phyloP scores from a whole-genome alignment of 1,140 invertebrate species.

The Glomeris maerens region DNA sequence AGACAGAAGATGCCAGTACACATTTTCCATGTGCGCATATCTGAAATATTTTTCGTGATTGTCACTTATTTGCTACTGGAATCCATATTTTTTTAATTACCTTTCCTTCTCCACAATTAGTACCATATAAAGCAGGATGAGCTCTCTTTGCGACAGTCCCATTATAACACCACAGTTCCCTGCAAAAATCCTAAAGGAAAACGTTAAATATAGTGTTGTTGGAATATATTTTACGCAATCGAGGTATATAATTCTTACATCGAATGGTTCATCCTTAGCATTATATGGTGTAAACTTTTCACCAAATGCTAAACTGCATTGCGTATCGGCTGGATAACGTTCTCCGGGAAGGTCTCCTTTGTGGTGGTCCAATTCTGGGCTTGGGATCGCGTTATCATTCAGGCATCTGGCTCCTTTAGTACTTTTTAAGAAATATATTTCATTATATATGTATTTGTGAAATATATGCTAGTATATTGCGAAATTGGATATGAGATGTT shows the following conservation, averaged over 20 bases:
- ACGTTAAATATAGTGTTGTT: background rate
- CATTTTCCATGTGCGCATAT: background rate
- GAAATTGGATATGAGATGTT: background rate
- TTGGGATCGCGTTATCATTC: background rate
- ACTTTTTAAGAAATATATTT: background rate
- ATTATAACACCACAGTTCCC: constrained; percentile 30
- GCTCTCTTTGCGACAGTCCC: constrained; percentile 28
- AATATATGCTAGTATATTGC: too few species aligned
- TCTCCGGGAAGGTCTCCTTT: background rate
- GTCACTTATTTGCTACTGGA: background rate
- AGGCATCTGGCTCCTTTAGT: background rate
- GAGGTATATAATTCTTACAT: background rate
- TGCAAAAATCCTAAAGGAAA: constrained; percentile 19
- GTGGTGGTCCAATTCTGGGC: background rate
- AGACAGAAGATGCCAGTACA: background rate
- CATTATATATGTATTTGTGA: background rate
- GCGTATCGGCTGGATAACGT: background rate
- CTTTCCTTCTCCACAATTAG: constrained; percentile 20
- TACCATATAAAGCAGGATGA: constrained; percentile 32
- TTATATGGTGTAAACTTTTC: background rate
- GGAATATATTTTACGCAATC: background rate
- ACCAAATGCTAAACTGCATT: background rate
- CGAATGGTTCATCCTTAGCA: background rate
- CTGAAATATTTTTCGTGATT: constrained; percentile 1
- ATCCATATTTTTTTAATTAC: background rate